A percentile compares a stretch with the other conserved stretches of the same genome.
phyloP scores from a whole-genome alignment of 1,140 invertebrate species.

The Drepana arcuata region DNA sequence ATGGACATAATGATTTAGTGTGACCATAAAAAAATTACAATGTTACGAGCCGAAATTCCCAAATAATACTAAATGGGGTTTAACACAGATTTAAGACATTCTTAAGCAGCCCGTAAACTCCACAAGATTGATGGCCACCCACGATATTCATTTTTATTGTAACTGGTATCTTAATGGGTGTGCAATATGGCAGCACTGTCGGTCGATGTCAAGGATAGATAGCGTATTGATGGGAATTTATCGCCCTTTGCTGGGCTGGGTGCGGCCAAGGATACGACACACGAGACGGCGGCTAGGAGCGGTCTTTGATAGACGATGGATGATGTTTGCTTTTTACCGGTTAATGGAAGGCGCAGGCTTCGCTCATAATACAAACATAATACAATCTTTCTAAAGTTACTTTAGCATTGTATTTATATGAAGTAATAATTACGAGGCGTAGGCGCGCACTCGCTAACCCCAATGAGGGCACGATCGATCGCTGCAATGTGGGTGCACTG shows the following conservation, averaged over 20 bases:
- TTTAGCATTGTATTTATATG: background rate
- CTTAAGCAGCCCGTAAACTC: constrained; percentile 12
- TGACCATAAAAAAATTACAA: too few relatives aligned
- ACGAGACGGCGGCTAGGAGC: constrained; percentile 39
- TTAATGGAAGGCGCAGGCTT: constrained; percentile 51
- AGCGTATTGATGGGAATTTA: constrained; percentile 52
- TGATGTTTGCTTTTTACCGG: constrained; percentile 37
- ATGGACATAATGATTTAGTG: too few relatives aligned
- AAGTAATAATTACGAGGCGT: constrained; percentile 22
- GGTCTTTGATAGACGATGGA: constrained; percentile 31
- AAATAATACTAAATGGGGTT: too few relatives aligned
- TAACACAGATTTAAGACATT: constrained; percentile 8
- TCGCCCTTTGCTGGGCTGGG: constrained; percentile 38
- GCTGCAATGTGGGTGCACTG: constrained; percentile 46
- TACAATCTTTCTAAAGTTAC: too few relatives aligned
- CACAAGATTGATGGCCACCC: constrained; percentile 26
- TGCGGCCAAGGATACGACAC: constrained; percentile 45
- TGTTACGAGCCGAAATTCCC: too few relatives aligned
- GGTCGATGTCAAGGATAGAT: constrained; percentile 52
- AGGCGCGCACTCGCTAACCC: constrained; percentile 36
- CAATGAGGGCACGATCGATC: constrained; percentile 59
- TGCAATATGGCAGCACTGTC: constrained; percentile 49
- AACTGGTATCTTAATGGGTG: constrained; percentile 47
- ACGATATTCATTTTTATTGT: constrained; percentile 55
- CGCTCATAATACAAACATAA: too few relatives aligned